Percentiles rank a stretch among this genome's conserved stretches.
Evolutionary conservation across 2,888 invertebrate genomes (phyloP).

Genomic region (Anodontia alba): DNA sequence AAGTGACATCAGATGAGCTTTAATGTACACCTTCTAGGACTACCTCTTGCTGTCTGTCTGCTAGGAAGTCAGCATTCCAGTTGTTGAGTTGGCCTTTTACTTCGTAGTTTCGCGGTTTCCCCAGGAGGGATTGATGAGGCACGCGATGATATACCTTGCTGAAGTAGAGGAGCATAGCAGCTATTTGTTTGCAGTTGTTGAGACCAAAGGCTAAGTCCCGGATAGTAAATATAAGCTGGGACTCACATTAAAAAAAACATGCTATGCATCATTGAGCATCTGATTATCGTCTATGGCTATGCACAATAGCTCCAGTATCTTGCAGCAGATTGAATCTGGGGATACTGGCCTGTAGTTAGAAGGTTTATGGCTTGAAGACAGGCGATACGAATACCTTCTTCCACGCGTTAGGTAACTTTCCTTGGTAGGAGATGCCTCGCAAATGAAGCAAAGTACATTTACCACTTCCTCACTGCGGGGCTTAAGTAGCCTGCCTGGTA

Average conservation of each 20-base stretch:
- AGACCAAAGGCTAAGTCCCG: neutral
- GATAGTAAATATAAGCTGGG: neutral
- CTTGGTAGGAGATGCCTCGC: neutral
- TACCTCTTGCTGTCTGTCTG: neutral
- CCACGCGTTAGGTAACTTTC: too few relatives aligned
- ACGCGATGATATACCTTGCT: neutral
- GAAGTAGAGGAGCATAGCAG: neutral
- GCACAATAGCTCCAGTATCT: neutral
- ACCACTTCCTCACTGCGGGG: neutral
- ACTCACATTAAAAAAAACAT: neutral
- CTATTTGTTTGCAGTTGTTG: neutral
- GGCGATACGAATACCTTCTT: too few relatives aligned
- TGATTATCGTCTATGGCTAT: neutral
- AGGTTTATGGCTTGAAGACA: neutral
- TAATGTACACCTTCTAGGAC: slow-evolving; percentile 4
- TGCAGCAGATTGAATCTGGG: neutral
- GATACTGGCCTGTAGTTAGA: neutral
- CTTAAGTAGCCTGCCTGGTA: neutral
- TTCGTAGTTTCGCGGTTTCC: neutral
- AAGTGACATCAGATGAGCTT: neutral
- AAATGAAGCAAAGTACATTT: neutral
- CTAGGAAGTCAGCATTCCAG: neutral
- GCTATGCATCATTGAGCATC: neutral
- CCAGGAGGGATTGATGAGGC: neutral
- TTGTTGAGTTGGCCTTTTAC: neutral